Evolutionary conservation across 2,888 invertebrate genomes (phyloP).

Genomic region (Operophtera brumata): DNA sequence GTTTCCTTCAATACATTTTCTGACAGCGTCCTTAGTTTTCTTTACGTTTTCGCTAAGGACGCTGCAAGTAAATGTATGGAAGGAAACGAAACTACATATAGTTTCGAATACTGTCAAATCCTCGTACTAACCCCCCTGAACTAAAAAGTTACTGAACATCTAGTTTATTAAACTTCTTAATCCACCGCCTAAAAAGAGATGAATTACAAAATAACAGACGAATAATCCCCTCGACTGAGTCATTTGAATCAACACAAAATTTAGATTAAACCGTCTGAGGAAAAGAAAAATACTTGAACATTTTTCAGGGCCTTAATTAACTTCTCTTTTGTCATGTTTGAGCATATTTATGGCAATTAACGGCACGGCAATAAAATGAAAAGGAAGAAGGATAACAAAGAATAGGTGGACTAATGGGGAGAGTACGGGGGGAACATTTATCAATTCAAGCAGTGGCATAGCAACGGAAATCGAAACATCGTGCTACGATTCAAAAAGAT

Average conservation of each 20-base stretch:
- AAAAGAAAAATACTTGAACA: slow-evolving; percentile 12
- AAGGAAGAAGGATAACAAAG: slow-evolving; percentile 13
- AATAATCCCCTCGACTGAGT: slow-evolving; percentile 16
- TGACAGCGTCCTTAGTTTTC: too few species aligned
- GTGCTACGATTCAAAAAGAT: slow-evolving; percentile 47
- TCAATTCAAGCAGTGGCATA: slow-evolving; percentile 56
- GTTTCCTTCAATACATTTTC: too few species aligned
- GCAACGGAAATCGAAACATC: slow-evolving; percentile 62
- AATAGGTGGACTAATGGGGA: slow-evolving; percentile 10
- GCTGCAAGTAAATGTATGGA: too few species aligned
- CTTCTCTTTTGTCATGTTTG: slow-evolving; percentile 23
- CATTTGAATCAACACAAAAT: slow-evolving; percentile 23
- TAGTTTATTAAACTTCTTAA: neutral
- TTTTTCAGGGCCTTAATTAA: slow-evolving; percentile 25
- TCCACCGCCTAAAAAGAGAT: neutral
- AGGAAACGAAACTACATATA: too few species aligned
- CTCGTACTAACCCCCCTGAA: too few species aligned
- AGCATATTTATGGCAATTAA: slow-evolving; percentile 20
- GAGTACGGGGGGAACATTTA: slow-evolving; percentile 46
- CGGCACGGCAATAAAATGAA: slow-evolving; percentile 13
- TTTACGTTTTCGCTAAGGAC: too few species aligned
- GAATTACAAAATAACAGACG: slow-evolving; percentile 25
- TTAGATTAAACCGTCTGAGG: slow-evolving; percentile 15
- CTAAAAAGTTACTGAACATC: too few species aligned
- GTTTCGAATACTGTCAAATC: too few species aligned